A percentile compares a stretch with the other conserved stretches of the same genome.
These are phyloP conservation scores for Aythya baeri DNA, from an alignment of 2,113 vertebrate species.

Conservation along the genomic window DNA sequence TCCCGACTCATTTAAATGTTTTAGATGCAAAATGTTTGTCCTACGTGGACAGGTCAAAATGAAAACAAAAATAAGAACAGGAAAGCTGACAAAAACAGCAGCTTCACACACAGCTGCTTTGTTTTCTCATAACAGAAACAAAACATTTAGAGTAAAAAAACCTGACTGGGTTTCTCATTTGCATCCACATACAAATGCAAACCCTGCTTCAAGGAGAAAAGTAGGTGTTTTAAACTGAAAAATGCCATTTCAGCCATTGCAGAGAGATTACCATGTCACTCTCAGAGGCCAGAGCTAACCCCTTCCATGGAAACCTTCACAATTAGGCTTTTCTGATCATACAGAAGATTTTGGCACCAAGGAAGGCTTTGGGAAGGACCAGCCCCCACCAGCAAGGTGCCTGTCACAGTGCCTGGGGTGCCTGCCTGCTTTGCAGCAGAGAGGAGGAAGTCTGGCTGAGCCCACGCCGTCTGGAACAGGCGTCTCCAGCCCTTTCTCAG, in stretches of 20 bases:
- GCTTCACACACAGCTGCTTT: background rate
- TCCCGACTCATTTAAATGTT: conserved; percentile 44
- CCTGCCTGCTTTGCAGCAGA: background rate
- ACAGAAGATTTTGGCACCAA: background rate
- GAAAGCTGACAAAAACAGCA: background rate
- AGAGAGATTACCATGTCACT: background rate
- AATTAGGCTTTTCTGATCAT: background rate
- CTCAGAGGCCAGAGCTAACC: background rate
- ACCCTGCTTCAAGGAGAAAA: background rate
- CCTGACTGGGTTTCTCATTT: background rate
- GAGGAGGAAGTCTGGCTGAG: background rate
- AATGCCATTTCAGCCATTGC: background rate
- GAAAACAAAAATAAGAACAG: background rate
- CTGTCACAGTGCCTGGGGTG: fast-evolving
- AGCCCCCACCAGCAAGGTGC: fast-evolving
- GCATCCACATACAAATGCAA: background rate
- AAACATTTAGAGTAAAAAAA: background rate
- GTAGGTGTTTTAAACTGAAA: background rate
- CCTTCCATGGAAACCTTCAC: background rate
- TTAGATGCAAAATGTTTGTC: conserved; percentile 44
- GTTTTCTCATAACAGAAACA: background rate
- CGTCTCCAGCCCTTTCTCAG: background rate
- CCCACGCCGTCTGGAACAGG: background rate
- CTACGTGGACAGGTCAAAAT: conserved; percentile 5
- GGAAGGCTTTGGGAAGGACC: background rate